phyloP scores from a whole-genome alignment of 2,113 vertebrate species.

The Cettia cetti region DNA sequence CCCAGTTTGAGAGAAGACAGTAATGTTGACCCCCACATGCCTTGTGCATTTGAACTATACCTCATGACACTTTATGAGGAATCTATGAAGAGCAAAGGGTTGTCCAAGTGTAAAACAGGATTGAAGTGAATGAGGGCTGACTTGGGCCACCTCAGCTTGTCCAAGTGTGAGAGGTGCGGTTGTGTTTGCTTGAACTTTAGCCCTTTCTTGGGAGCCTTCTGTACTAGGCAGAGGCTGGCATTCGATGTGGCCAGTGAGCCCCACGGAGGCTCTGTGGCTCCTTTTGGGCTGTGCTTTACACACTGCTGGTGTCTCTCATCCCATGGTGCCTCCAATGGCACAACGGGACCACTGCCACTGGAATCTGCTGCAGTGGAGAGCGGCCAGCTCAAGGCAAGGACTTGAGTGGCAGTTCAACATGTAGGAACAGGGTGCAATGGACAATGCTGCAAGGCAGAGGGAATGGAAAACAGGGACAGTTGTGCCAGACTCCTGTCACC shows the following conservation, averaged over 20 bases:
- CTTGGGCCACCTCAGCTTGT: not conserved
- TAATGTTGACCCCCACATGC: not conserved
- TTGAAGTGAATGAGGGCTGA: not conserved
- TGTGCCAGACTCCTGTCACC: not conserved
- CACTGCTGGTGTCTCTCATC: not conserved
- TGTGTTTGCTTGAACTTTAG: not conserved
- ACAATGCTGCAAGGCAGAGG: not conserved
- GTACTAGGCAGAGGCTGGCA: not conserved
- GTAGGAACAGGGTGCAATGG: not conserved
- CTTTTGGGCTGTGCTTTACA: not conserved
- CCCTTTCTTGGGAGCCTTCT: not conserved
- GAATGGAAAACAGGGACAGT: not conserved
- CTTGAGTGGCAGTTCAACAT: not conserved
- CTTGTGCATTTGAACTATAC: not conserved
- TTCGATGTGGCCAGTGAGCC: not conserved
- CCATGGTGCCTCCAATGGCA: not conserved
- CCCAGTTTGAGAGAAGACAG: not conserved
- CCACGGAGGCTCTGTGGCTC: not conserved
- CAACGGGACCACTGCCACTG: not conserved
- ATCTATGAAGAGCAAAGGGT: not conserved
- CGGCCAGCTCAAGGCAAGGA: not conserved
- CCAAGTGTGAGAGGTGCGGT: not conserved
- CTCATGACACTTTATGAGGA: not conserved
- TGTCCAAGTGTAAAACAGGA: not conserved
- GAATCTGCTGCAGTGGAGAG: not conserved